Evolutionary conservation across 2,888 invertebrate genomes (phyloP).

Genomic region (Tillus elongatus): DNA sequence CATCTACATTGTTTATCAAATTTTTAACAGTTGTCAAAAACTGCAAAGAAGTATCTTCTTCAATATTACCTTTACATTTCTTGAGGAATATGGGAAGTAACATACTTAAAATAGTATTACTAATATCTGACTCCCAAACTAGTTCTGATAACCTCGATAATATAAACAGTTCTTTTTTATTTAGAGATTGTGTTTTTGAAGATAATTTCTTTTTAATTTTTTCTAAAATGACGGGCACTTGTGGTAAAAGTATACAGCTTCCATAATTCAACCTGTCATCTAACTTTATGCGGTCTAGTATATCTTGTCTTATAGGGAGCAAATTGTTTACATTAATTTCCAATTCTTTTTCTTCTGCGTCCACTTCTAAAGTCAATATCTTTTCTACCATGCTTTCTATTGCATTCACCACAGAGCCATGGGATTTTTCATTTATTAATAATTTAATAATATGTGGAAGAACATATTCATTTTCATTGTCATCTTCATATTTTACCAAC

Average conservation of each 20-base stretch:
- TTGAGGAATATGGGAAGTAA: slow-evolving; percentile 62
- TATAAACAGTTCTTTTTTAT: slow-evolving; percentile 62
- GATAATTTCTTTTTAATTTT: slow-evolving; percentile 58
- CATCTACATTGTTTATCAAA: slow-evolving; percentile 58
- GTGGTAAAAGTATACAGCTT: slow-evolving; percentile 62
- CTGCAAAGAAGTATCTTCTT: slow-evolving; percentile 61
- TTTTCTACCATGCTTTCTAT: slow-evolving; percentile 69
- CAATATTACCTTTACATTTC: slow-evolving; percentile 50
- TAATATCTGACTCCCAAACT: slow-evolving; percentile 56
- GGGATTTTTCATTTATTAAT: slow-evolving; percentile 59
- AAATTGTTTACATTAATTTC: slow-evolving; percentile 39
- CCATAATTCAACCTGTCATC: slow-evolving; percentile 56
- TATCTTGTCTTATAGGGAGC: slow-evolving; percentile 32
- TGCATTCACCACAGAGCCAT: slow-evolving; percentile 54
- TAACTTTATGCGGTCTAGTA: slow-evolving; percentile 31
- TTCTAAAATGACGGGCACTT: slow-evolving; percentile 61
- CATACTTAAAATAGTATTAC: slow-evolving; percentile 60
- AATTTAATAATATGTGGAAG: slow-evolving; percentile 62
- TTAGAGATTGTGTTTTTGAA: slow-evolving; percentile 51
- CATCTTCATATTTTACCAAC: slow-evolving; percentile 51
- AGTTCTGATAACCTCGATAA: slow-evolving; percentile 68
- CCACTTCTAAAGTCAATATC: slow-evolving; percentile 56
- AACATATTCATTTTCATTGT: slow-evolving; percentile 45
- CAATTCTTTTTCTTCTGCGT: slow-evolving; percentile 45
- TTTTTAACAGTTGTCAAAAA: slow-evolving; percentile 66